These are phyloP conservation scores for Drosophila rellima DNA, from an alignment of 2,888 invertebrate species.

Conservation along the genomic window DNA sequence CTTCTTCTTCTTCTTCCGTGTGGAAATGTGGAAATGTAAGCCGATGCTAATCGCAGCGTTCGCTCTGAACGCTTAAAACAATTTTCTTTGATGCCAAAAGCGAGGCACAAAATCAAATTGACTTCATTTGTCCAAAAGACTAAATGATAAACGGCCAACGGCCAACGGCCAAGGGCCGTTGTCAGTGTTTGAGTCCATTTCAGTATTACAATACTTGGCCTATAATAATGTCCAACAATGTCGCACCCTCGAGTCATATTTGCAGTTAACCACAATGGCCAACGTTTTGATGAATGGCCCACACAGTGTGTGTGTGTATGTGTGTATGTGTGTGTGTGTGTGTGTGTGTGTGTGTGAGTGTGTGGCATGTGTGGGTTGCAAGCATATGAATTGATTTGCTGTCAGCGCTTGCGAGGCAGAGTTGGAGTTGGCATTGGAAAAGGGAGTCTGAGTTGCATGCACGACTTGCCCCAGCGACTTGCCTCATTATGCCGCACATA, in stretches of 20 bases:
- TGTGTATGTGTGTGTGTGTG: too few species aligned
- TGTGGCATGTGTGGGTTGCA: constrained; percentile 13
- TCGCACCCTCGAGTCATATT: constrained; percentile 73
- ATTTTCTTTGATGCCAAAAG: constrained; percentile 77
- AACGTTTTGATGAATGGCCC: constrained; percentile 66
- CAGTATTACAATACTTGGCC: constrained; percentile 8
- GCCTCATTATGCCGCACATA: constrained; percentile 79
- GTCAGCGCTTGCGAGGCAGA: constrained; percentile 55
- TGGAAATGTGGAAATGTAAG: constrained; percentile 37
- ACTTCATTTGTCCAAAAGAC: constrained; percentile 75
- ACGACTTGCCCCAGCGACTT: constrained; percentile 68
- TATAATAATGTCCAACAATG: constrained; percentile 56
- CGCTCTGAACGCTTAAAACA: constrained; percentile 74
- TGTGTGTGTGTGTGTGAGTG: not conserved
- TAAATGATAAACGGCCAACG: constrained; percentile 66
- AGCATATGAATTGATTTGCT: constrained; percentile 80
- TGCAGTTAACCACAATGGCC: constrained; percentile 72
- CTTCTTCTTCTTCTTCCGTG: not conserved
- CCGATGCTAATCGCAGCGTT: constrained; percentile 73
- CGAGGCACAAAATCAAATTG: constrained; percentile 73
- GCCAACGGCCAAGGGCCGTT: constrained; percentile 38
- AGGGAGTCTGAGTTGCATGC: constrained; percentile 58
- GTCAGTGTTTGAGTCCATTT: constrained; percentile 49
- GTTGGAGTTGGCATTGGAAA: not conserved
- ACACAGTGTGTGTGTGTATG: constrained; percentile 33